Evolutionary conservation across 2,113 vertebrate species (phyloP), one percentile per base, ranked within the genome.

Genomic region (Pycnonotus jocosus): DNA sequence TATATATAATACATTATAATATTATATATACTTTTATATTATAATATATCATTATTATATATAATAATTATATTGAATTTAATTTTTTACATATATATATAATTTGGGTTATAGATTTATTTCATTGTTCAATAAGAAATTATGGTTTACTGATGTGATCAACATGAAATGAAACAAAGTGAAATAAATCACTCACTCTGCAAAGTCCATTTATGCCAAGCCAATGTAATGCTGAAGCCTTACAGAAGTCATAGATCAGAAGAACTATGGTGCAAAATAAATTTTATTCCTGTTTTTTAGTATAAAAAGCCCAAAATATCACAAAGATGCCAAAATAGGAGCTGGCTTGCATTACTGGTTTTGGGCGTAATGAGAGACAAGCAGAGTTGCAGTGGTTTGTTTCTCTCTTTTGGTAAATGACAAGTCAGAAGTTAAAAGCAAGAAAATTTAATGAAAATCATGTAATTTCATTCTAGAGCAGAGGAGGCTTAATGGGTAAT

Each of bases 361-460:
- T 42, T 53, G 38, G 60, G 38, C 44, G 24, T 14, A 30, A 53
- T 12, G 56, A 54, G 37, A 30, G 24, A n/a, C 58, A 62, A 37
- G 10, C 57, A 73, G 42, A 38, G 16, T 14, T 69, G 54, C 7
- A 30, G n/a, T 40, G 25, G 40, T 20, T 45, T 65, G 38, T 23
- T 64, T 60, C 58, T 54, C 31, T 40, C 45, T 78, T 87, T 54
- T 87, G 33, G 23, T 40, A 89, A 92, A 89, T 79, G 47, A 42
- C 16, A 86, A 86, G 58, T 45, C 57, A 87, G 76, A 95, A 96
- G 54, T 84, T 88, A 85, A 94, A 76, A 69, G 70, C 22, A 84
- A 77, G 68, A 88, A 88, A 79, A 96, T 51, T 65, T 57, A 91
- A 77, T 7, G 0, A 82, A 86, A 72, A 87, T 45, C 7, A 28